Base-by-base conservation (phyloP, 2,113 vertebrate species). In the Numida meleagris region DNA sequence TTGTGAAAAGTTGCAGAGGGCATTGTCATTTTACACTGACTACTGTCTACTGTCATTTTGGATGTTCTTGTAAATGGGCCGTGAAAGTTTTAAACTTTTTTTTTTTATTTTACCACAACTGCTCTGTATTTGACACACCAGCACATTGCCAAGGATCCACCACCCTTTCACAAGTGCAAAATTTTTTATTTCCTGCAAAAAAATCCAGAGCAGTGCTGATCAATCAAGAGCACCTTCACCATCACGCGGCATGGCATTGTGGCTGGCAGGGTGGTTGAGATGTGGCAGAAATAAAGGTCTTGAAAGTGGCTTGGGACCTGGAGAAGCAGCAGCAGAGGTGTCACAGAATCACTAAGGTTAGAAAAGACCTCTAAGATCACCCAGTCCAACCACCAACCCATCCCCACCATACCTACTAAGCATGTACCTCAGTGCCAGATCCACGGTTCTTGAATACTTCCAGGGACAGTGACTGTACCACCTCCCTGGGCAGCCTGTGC, bases 171-270 rank as follows among this genome's bases (percentile, higher is more conserved):
- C 4, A 33, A 57, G 17, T 9, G 33, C 31, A 19, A 15, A 16
- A 31, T 19, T 48, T 45, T 88, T 51, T 24, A 40, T 75, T 81
- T 63, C 4, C 5, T 14, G 7, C 0, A 1, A 4, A 8, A 11
- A 50, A 70, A 45, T 9, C 4, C 0, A 2, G 12, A 24, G 34
- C 5, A 55, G 65, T 46, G 40, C 25, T 83, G 57, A 36, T 14
- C 25, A 51, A 73, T n/a, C 55, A 31, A 66, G 68, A n/a, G 8
- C 50, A 48, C 77, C 55, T 61, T 71, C 23, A 16, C 27, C 21
- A 12, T 6, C 36, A 40, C 31, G 17, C 12, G 29, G n/a, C 0
- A 1, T 12, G 43, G 43, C 24, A 1, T 87, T 38, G 4, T 3
- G 1, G 45, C 63, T 82, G 67, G 23, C 3, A 2, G 18, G 5